These are phyloP conservation scores for Sebastes oblongus DNA, from an alignment of 2,797 vertebrate species.

Conservation along the genomic window DNA sequence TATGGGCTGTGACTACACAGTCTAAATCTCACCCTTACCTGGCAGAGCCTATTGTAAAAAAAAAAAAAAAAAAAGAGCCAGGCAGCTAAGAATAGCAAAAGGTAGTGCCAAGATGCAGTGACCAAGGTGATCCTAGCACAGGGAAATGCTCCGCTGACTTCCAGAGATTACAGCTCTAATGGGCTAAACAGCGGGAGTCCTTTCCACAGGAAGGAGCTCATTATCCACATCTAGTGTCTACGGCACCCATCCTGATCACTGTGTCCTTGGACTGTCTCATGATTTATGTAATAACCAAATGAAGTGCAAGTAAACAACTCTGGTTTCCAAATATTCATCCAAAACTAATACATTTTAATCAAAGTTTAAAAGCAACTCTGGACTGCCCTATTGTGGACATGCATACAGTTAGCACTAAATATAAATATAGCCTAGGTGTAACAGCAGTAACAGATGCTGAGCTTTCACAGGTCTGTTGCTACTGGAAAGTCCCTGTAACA, in stretches of 20 bases:
- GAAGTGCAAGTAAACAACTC: slow-evolving; percentile 20
- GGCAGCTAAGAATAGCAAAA: slow-evolving; percentile 66
- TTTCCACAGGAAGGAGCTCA: slow-evolving; percentile 73
- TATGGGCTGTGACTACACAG: slow-evolving; percentile 26
- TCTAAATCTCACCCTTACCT: slow-evolving; percentile 57
- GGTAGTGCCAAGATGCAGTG: slow-evolving; percentile 39
- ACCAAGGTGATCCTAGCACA: slow-evolving; percentile 57
- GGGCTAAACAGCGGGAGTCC: slow-evolving; percentile 63
- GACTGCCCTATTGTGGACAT: background rate
- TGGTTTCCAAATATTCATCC: background rate
- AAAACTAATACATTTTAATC: background rate
- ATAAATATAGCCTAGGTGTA: background rate
- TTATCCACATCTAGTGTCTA: slow-evolving; percentile 60
- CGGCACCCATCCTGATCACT: slow-evolving; percentile 34
- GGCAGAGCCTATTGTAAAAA: slow-evolving; percentile 22
- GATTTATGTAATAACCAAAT: slow-evolving; percentile 48
- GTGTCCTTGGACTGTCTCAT: slow-evolving; percentile 40
- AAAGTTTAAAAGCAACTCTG: background rate
- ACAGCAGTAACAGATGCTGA: background rate
- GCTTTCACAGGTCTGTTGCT: background rate
- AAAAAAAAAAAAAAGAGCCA: background rate
- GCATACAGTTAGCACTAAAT: background rate
- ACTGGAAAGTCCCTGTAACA: background rate
- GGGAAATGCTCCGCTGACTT: slow-evolving; percentile 45
- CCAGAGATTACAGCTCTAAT: slow-evolving; percentile 74